A percentile compares a stretch with the other conserved stretches of the same genome.
phyloP scores from a whole-genome alignment of 2,797 vertebrate species.

The Pangasius macronema region DNA sequence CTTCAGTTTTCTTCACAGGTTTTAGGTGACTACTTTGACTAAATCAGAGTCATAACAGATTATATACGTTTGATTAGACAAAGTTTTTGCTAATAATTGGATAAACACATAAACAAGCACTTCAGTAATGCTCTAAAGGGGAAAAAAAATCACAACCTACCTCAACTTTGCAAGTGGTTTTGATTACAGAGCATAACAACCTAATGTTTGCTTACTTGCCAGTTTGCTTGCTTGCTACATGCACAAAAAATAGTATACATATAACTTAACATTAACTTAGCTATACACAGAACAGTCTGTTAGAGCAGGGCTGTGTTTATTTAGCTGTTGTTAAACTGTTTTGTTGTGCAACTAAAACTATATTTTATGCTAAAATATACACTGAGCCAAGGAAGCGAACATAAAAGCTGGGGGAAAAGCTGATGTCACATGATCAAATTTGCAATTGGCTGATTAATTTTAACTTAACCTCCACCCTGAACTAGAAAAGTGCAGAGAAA shows the following conservation, averaged over 20 bases:
- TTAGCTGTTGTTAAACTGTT: too few species aligned
- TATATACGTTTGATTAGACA: too few species aligned
- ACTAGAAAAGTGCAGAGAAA: neutral
- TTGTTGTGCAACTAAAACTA: too few species aligned
- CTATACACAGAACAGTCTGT: neutral
- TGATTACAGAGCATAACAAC: neutral
- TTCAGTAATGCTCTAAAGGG: neutral
- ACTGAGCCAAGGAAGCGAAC: too few species aligned
- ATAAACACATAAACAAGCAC: neutral
- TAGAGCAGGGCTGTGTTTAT: too few species aligned
- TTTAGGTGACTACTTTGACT: too few species aligned
- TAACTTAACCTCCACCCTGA: neutral
- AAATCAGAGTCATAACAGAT: too few species aligned
- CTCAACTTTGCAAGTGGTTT: neutral
- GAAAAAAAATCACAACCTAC: neutral
- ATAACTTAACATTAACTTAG: neutral
- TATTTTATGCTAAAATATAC: too few species aligned
- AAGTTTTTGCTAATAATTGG: neutral
- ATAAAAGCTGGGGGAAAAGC: neutral
- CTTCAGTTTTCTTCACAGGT: too few species aligned
- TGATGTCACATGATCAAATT: neutral
- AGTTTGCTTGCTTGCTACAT: neutral
- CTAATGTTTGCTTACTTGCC: neutral
- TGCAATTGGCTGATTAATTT: neutral
- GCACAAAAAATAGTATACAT: neutral